These are phyloP conservation scores for Typhlichthys eigenmanni DNA, from an alignment of 2,797 vertebrate species.

Conservation along the genomic window DNA sequence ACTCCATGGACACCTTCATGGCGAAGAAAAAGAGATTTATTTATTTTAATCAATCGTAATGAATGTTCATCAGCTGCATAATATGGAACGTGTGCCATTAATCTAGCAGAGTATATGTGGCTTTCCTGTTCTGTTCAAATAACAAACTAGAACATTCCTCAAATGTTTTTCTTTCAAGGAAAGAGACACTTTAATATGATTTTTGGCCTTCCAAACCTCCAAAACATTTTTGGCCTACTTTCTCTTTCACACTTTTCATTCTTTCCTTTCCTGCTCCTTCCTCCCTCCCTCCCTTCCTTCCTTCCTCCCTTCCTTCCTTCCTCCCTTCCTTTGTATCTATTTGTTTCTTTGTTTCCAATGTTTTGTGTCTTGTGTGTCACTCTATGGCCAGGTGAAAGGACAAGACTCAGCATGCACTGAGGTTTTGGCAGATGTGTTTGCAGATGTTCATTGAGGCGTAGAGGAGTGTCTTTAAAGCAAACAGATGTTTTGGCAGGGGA, in stretches of 20 bases:
- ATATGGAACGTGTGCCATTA: conserved; percentile 13
- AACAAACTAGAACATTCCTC: conserved; percentile 51
- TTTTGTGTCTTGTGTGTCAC: background rate
- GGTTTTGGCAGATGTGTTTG: conserved; percentile 19
- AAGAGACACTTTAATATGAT: conserved; percentile 47
- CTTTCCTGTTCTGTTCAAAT: conserved; percentile 34
- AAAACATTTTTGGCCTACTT: conserved; percentile 37
- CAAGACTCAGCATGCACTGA: conserved; percentile 11
- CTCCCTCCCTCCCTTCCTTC: background rate
- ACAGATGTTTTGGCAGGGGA: conserved; percentile 28
- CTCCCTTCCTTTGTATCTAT: background rate
- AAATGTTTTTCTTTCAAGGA: conserved; percentile 48
- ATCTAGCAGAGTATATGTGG: conserved; percentile 25
- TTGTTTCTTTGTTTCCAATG: background rate
- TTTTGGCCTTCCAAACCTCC: conserved; percentile 40
- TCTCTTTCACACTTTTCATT: conserved; percentile 6
- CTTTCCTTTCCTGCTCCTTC: background rate
- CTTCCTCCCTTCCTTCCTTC: background rate
- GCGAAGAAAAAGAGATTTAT: conserved; percentile 12
- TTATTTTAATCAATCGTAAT: conserved; percentile 28
- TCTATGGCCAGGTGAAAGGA: background rate
- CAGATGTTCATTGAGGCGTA: background rate
- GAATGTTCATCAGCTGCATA: conserved; percentile 29
- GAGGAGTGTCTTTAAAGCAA: conserved; percentile 5
- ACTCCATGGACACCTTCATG: conserved; percentile 26